Evolutionary conservation across 2,113 vertebrate species (phyloP), one percentile per base, ranked within the genome.

Genomic region (Paedocypris sp.): DNA sequence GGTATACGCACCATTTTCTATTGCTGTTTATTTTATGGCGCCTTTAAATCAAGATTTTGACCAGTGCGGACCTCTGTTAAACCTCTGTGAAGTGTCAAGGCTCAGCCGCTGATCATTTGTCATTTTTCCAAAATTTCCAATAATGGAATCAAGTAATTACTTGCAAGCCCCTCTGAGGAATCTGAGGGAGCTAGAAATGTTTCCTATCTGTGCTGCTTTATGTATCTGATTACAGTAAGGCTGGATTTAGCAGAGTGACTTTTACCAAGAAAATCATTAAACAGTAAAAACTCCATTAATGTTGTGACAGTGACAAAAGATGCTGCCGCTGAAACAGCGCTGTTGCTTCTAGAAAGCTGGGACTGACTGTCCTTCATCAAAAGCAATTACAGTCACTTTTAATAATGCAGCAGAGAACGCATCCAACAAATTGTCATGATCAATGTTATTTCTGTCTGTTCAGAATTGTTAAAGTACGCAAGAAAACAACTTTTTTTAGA

Each of bases 231-330:
- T 32, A 32, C 22, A 42, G 36, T 58, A 32, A 29, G 16, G 29
- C 39, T 58, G 26, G 26, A 45, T 58, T 43, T 45, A 58, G 16
- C 38, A 20, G 26, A 43, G 25, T 43, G 53, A 58, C 39, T 43
- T 57, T 43, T 58, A 58, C 39, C 39, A 43, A 42, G 54, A 58
- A 58, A 43, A 39, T 32, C 54, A 58, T 58, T 58, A 29, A 58
- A 58, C 38, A 45, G 39, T 58, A 58, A 45, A 42, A 58, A 43
- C 39, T 58, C 26, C 15, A 43, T 58, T 58, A 20, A 58, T 58
- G 18, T 12, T 20, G 16, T 31, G 39, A 45, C 25, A 31, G 16
- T 15, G 54, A 58, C 54, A 58, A 13, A 20, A 43, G 26, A 10
- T 4, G 12, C 26, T 43, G 26, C 42, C 54, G 42, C 26, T 45